Base-by-base conservation (phyloP, 2,888 invertebrate species). In the Apocheima hispidaria region DNA sequence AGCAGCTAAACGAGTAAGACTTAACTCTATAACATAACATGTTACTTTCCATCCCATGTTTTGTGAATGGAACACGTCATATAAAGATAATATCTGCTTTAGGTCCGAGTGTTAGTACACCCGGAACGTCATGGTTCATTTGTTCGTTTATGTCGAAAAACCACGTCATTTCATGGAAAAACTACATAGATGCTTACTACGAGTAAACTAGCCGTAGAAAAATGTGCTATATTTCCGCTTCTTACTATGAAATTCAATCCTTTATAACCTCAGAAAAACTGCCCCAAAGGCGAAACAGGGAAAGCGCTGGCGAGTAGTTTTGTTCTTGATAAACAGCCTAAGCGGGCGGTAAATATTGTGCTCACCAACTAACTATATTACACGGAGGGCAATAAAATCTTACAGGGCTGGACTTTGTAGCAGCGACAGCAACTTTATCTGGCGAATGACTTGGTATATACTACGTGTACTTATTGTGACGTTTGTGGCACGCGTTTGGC, bases 241-340 rank as follows among this genome's bases (percentile, higher is more conserved):
- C 59, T 50, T 58, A 56, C 10, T 52, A 50, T 21, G 41, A 63
- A 69, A 63, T 57, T 60, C 56, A 69, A 63, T 57, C 63, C 56
- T 52, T 53, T 53, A 54, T 60, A 68, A 55, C 65, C 55, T 60
- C 53, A 33, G 53, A 61, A 44, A 64, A 65, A 65, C 46, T 59
- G 60, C 61, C 20, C n/a, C 18, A 48, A 61, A 56, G 53, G 53
- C 66, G 46, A 61, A 68, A 57, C 44, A 54, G 64, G 38, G 52
- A 68, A 65, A 68, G 57, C 53, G 63, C 59, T 63, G 54, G 62
- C 53, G 38, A 44, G 55, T 53, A 55, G 51, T 63, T 61, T 65
- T 60, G 60, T 40, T 50, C 55, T 56, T 65, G 61, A 65, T 65
- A 69, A 69, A 65, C 61, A 65, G 54, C 48, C 56, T 61, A 33